A percentile compares a stretch with the other conserved stretches of the same genome.
These are phyloP conservation scores for Hassar affinis DNA, from an alignment of 2,113 vertebrate species.

Conservation along the genomic window DNA sequence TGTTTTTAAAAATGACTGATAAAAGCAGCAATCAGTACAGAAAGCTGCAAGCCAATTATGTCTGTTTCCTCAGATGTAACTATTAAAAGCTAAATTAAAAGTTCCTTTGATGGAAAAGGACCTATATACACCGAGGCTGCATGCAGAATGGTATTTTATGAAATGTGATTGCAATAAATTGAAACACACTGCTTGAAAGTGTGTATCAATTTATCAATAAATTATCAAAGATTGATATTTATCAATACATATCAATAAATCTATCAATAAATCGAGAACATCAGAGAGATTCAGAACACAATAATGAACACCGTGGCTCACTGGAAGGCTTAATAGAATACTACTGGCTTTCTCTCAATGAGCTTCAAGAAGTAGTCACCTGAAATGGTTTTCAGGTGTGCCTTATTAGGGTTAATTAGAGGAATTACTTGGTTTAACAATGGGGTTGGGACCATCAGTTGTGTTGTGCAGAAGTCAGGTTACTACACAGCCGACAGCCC, in stretches of 20 bases:
- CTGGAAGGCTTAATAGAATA: neutral
- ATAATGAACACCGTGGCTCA: neutral
- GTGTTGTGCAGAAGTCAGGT: too few species aligned
- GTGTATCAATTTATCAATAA: neutral
- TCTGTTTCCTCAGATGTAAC: neutral
- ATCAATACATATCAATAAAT: neutral
- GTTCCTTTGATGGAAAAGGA: neutral
- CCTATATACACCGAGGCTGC: neutral
- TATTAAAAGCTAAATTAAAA: neutral
- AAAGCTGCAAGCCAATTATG: neutral
- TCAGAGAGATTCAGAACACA: neutral
- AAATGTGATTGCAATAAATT: neutral
- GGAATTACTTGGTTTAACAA: too few species aligned
- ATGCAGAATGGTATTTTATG: neutral
- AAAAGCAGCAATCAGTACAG: neutral
- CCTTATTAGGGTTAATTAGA: too few species aligned
- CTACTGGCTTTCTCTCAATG: neutral
- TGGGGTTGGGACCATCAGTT: too few species aligned
- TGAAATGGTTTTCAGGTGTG: too few species aligned
- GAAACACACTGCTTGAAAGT: neutral
- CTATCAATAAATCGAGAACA: neutral
- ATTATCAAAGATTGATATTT: too few species aligned
- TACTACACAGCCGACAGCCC: too few species aligned
- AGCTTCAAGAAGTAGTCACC: too few species aligned
- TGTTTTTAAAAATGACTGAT: neutral